These are phyloP conservation scores for Acestrorhynchus altus DNA, from an alignment of 2,797 vertebrate species.

Conservation along the genomic window DNA sequence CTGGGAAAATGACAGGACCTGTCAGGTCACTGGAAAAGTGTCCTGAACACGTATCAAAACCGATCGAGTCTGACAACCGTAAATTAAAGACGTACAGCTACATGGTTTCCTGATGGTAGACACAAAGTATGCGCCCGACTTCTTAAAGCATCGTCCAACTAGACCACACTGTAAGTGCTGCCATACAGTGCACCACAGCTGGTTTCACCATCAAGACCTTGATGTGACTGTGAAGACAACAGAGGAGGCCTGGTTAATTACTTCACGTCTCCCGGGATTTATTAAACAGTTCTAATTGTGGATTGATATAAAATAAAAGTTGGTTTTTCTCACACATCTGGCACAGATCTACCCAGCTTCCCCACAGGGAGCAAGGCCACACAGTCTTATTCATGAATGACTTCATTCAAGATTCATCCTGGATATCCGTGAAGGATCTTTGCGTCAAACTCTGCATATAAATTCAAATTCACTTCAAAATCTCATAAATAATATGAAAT, in stretches of 20 bases:
- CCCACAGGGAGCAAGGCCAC: background rate
- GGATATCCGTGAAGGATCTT: too few relatives aligned
- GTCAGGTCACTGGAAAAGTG: background rate
- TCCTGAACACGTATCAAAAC: background rate
- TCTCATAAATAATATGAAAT: too few relatives aligned
- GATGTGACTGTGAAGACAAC: conserved; percentile 12
- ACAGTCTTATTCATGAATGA: conserved; percentile 12
- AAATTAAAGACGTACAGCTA: background rate
- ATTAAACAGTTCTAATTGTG: background rate
- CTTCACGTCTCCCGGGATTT: background rate
- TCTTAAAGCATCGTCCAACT: background rate
- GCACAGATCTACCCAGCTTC: background rate
- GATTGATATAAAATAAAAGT: background rate
- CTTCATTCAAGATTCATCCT: too few relatives aligned
- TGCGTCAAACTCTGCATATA: too few relatives aligned
- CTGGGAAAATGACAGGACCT: background rate
- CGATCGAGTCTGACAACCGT: background rate
- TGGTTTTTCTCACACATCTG: background rate
- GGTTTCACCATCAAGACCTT: conserved; percentile 31
- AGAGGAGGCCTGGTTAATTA: background rate
- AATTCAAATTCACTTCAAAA: too few relatives aligned
- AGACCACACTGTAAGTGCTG: background rate
- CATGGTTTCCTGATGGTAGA: background rate
- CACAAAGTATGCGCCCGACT: background rate
- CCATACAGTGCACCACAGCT: conserved; percentile 18